Percentiles rank a stretch among this genome's conserved stretches.
phyloP scores from a whole-genome alignment of 2,888 invertebrate genomes.

The Caenorhabditis wallacei region DNA sequence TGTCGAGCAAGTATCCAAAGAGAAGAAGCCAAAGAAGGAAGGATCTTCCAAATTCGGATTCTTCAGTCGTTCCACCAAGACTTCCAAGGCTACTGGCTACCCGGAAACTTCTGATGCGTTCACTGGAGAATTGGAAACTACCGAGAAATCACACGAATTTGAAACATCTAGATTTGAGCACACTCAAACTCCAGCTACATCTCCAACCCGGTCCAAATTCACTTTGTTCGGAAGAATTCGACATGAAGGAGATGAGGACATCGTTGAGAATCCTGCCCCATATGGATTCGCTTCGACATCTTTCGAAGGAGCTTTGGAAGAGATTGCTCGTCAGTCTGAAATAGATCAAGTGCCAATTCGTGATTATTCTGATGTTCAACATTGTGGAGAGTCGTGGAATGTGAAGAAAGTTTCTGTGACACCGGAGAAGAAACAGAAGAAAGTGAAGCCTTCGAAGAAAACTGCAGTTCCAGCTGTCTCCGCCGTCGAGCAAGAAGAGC shows the following conservation, averaged over 20 bases:
- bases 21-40: conserved; percentile 36
- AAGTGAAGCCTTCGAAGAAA: conserved; percentile 43
- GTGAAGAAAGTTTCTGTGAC: not conserved
- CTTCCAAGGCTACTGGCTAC: conserved; percentile 17
- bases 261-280: conserved; percentile 35
- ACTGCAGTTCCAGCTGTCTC: not conserved
- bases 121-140: conserved; percentile 49
- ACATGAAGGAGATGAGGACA: conserved; percentile 49
- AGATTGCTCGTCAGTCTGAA: conserved; percentile 11
- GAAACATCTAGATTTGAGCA: conserved; percentile 18
- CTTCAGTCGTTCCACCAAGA: conserved; percentile 31
- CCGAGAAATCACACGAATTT: conserved; percentile 37
- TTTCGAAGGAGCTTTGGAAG: conserved; percentile 54
- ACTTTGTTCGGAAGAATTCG: conserved; percentile 1
- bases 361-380: conserved; percentile 50
- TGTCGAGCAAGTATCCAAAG: conserved; percentile 3
- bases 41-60: conserved; percentile 37
- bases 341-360: conserved; percentile 15
- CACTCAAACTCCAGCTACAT: conserved; percentile 22
- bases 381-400: conserved; percentile 39
- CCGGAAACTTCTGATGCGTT: conserved; percentile 32
- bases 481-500: not conserved
- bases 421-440: conserved; percentile 18
- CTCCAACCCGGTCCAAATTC: not conserved
- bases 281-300: conserved; percentile 34